Evolutionary conservation across 64 coral and sea anemone species (phyloP).

Genomic region (Stylophora pistillata): DNA sequence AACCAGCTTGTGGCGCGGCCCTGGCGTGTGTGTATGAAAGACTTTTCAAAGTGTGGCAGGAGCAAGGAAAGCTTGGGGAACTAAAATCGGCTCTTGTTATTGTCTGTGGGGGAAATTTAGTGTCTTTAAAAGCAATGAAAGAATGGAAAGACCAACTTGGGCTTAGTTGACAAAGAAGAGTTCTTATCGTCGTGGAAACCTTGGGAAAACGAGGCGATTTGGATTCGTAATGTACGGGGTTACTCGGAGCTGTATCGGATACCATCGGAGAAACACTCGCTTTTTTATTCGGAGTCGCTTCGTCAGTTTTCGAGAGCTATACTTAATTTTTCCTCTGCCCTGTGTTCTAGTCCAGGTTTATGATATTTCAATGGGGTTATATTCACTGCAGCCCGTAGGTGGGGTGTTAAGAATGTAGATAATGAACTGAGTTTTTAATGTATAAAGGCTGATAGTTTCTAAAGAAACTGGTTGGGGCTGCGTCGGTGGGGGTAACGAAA

Average conservation of each 20-base stretch:
- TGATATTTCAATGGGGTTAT: too few species aligned
- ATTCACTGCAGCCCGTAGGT: too few species aligned
- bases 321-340: not conserved
- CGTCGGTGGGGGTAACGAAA: too few species aligned
- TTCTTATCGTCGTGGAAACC: not conserved
- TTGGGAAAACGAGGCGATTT: too few species aligned
- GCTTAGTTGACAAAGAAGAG: not conserved
- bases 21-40: constrained; percentile 76
- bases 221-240: not conserved
- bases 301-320: not conserved
- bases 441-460: too few species aligned
- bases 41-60: constrained; percentile 57
- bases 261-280: not conserved
- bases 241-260: not conserved
- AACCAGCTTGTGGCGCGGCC: constrained; percentile 82
- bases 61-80: constrained; percentile 62
- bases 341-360: too few species aligned
- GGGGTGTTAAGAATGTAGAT: too few species aligned
- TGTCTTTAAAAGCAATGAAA: constrained; percentile 73
- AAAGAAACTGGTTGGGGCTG: too few species aligned
- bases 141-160: constrained; percentile 86
- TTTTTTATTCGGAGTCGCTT: too few species aligned
- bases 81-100: constrained; percentile 78
- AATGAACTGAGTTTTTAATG: too few species aligned
- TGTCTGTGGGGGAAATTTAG: constrained; percentile 89